These are phyloP conservation scores for Pollachius pollachius DNA, from an alignment of 2,113 vertebrate species.

Conservation along the genomic window DNA sequence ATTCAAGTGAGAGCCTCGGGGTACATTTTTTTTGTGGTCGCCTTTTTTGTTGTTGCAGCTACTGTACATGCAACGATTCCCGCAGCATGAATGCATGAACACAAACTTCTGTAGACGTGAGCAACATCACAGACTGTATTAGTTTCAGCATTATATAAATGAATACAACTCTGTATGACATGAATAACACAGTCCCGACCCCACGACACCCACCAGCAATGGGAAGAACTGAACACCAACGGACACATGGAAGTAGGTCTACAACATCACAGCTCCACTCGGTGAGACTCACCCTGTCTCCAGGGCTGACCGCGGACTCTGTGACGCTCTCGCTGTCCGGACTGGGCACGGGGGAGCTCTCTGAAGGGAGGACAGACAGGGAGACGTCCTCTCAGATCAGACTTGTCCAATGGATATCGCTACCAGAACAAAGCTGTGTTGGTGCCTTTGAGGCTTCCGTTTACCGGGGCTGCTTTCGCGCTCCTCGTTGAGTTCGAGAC, in stretches of 20 bases:
- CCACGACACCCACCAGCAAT: not conserved
- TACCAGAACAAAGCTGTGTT: not conserved
- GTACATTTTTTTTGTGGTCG: not conserved
- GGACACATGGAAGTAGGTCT: not conserved
- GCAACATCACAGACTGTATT: no score
- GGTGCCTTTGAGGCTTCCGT: not conserved
- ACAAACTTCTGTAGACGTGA: no score
- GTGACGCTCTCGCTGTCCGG: conserved; percentile 62
- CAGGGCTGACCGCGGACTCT: conserved; percentile 49
- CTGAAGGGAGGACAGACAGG: conserved; percentile 30
- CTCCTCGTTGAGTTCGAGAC: conserved; percentile 75
- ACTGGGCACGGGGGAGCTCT: conserved; percentile 58
- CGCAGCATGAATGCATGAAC: no score
- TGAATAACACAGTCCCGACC: no score
- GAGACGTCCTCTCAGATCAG: not conserved
- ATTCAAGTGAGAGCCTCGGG: not conserved
- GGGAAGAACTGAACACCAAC: not conserved
- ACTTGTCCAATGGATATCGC: not conserved
- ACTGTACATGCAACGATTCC: no score
- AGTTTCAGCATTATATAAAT: no score
- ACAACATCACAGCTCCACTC: not conserved
- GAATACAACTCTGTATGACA: no score
- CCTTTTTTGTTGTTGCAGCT: no score
- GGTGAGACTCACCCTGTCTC: conserved; percentile 56
- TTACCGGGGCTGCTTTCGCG: conserved; percentile 70